These are phyloP conservation scores for Pentamera pediparva DNA, from an alignment of 53 echinoderm and acorn worm species.

Conservation along the genomic window DNA sequence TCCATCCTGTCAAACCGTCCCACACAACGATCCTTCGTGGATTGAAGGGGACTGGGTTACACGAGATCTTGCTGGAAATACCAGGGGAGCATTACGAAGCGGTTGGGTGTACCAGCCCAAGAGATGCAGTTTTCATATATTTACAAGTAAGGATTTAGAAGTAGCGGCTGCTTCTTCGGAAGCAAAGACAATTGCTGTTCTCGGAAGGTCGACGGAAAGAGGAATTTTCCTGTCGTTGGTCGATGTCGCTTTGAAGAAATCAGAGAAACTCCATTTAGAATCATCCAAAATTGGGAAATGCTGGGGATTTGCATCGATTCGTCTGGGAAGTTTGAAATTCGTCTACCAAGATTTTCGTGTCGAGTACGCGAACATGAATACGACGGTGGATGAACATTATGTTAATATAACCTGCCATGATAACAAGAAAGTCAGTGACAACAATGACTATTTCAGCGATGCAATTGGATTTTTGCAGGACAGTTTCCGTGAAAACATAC, in stretches of 20 bases:
- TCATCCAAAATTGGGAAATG: neutral
- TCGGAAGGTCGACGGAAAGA: neutral
- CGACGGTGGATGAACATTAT: neutral
- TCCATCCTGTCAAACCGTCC: neutral
- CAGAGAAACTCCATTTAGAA: neutral
- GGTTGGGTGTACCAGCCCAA: neutral
- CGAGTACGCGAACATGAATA: neutral
- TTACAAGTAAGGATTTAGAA: neutral
- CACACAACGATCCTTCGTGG: neutral
- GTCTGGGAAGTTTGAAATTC: neutral
- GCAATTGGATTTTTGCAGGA: neutral
- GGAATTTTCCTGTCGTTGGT: neutral
- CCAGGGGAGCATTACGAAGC: neutral
- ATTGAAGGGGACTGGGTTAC: neutral
- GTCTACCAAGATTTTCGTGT: slow-evolving; percentile 6
- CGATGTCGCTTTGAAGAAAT: neutral
- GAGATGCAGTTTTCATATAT: neutral
- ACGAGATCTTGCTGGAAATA: neutral
- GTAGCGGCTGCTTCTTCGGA: neutral
- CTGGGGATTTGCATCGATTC: neutral
- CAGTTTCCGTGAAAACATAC: too few species aligned
- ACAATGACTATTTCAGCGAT: neutral
- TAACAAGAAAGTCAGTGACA: neutral
- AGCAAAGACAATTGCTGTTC: neutral
- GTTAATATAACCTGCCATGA: neutral